Percentiles rank a stretch among this genome's conserved stretches.
Evolutionary conservation across 64 coral and sea anemone genomes (phyloP).

Genomic region (Actinia equina): DNA sequence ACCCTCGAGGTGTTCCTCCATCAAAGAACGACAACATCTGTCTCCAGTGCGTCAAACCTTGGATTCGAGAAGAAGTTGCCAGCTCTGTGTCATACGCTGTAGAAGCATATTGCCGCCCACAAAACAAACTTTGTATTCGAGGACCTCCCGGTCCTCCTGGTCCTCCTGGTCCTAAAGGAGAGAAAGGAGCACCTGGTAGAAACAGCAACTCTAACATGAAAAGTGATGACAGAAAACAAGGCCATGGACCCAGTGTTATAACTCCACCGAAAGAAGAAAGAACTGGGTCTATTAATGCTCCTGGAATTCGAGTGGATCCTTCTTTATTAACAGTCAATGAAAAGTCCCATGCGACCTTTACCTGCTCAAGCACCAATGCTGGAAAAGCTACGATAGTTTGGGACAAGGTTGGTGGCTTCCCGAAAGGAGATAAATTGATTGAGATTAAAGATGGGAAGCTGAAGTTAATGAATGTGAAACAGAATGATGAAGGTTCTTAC

Average conservation of each 20-base stretch:
- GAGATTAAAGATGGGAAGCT: conserved; percentile 51
- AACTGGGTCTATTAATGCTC: conserved; percentile 33
- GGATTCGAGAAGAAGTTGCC: conserved; percentile 30
- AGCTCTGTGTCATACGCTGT: conserved; percentile 32
- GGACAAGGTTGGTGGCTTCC: conserved; percentile 40
- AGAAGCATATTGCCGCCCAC: conserved; percentile 15
- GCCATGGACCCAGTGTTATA: background rate
- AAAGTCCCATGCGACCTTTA: conserved; percentile 54
- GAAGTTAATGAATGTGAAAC: conserved; percentile 34
- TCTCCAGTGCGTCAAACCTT: conserved; percentile 8
- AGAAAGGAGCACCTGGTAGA: conserved; percentile 25
- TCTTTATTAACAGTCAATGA: conserved; percentile 39
- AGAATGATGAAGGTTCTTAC: conserved; percentile 57
- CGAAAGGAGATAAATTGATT: conserved; percentile 8
- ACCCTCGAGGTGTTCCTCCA: background rate
- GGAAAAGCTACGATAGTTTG: conserved; percentile 40
- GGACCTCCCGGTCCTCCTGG: conserved; percentile 31
- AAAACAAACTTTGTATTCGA: conserved; percentile 18
- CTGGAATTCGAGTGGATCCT: conserved; percentile 60
- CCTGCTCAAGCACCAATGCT: conserved; percentile 30
- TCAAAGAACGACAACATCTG: background rate
- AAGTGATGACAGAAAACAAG: background rate
- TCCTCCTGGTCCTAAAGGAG: conserved; percentile 29
- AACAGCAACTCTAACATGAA: background rate
- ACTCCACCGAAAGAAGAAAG: background rate